Evolutionary conservation across 2,113 vertebrate genomes (phyloP).

Genomic region (Callocephalon fimbriatum): DNA sequence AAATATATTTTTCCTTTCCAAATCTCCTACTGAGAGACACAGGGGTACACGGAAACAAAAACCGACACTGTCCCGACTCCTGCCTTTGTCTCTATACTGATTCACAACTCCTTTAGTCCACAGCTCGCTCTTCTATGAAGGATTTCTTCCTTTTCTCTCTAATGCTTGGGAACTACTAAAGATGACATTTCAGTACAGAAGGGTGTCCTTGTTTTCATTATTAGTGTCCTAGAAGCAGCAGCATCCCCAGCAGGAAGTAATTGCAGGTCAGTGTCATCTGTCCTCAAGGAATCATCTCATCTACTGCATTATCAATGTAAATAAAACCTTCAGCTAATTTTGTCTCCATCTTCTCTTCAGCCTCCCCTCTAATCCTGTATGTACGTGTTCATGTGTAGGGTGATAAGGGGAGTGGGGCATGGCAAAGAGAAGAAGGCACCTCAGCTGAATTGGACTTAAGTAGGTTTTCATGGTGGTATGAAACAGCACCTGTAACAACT

Average conservation of each 20-base stretch:
- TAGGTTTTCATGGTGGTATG: background rate
- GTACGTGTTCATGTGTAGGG: fast-evolving
- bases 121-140: background rate
- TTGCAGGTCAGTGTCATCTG: background rate
- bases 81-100: background rate
- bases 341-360: background rate
- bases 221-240: background rate
- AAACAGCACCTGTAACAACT: background rate
- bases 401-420: background rate
- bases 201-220: background rate
- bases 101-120: background rate
- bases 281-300: background rate
- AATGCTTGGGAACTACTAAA: background rate
- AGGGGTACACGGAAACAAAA: background rate
- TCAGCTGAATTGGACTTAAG: background rate
- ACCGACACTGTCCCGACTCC: no score
- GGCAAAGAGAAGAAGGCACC: background rate
- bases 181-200: background rate
- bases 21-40: background rate
- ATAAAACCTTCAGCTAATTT: background rate
- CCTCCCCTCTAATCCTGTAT: background rate
- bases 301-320: background rate
- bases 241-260: background rate
- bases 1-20: background rate
- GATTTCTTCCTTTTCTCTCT: background rate